A percentile compares a stretch with the other conserved stretches of the same genome.
phyloP scores from a whole-genome alignment of 1,140 invertebrate genomes.

The Drosophila orosa region DNA sequence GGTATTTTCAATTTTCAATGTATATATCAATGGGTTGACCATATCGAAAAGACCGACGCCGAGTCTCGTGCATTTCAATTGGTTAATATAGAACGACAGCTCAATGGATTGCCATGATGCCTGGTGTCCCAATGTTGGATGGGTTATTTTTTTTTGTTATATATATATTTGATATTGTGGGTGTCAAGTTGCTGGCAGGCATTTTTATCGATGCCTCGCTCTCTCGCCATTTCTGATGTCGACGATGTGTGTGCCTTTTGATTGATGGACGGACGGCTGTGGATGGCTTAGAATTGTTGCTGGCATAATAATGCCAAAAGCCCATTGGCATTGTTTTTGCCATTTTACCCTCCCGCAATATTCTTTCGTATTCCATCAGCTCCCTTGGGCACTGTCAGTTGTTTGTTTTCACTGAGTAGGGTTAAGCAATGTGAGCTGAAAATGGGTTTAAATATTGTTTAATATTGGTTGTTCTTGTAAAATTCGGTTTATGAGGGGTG shows the following conservation, averaged over 20 bases:
- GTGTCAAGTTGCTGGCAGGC: constrained; percentile 55
- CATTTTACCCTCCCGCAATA: constrained; percentile 13
- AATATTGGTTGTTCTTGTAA: neutral
- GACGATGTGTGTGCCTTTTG: constrained; percentile 48
- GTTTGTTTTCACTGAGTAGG: constrained; percentile 13
- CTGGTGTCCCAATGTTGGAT: constrained; percentile 28
- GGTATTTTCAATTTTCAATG: neutral
- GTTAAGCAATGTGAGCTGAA: constrained; percentile 5
- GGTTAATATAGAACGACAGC: constrained; percentile 37
- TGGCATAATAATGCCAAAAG: constrained; percentile 38
- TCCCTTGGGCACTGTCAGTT: constrained; percentile 14
- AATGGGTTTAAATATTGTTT: neutral
- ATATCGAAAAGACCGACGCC: constrained; percentile 8
- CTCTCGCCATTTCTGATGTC: constrained; percentile 9
- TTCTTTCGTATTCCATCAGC: constrained; percentile 24
- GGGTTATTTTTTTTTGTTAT: constrained; percentile 22
- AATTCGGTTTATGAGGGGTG: neutral
- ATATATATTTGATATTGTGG: constrained; percentile 39
- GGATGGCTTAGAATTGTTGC: constrained; percentile 32
- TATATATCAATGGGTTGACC: constrained; percentile 9
- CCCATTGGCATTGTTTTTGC: constrained; percentile 15
- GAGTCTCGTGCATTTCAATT: constrained; percentile 56
- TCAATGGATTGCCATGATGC: constrained; percentile 48
- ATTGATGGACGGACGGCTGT: constrained; percentile 52
- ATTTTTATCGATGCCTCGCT: constrained; percentile 45